Base-by-base conservation (phyloP, 2,888 invertebrate species). In the Callyntrura sp. region DNA sequence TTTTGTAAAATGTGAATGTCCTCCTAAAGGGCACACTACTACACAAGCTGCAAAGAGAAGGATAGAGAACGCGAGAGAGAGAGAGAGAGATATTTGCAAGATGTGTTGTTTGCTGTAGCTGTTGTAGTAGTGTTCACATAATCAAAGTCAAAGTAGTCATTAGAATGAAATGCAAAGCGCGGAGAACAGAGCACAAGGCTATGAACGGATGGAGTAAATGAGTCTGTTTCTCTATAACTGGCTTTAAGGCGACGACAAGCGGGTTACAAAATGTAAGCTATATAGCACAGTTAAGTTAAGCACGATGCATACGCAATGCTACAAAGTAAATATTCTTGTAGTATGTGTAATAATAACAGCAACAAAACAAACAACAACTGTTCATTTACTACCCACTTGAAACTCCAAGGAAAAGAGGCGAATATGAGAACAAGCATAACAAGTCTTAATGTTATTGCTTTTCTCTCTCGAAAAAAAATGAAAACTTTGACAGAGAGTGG, bases 71-170 rank as follows among this genome's bases (percentile, higher is more conserved):
- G n/a, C n/a, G n/a, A 57, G 57, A 57, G 4, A 57, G n/a, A 70
- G 1, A 17, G n/a, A 35, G 68, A n/a, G 28, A 65, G 28, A 65
- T 25, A 12, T 28, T 65, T 17, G 11, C 68, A 35, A 43, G 1
- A 5, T 17, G 25, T 25, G n/a, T n/a, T n/a, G n/a, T n/a, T n/a
- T n/a, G n/a, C n/a, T n/a, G n/a, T n/a, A n/a, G n/a, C n/a, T n/a
- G 28, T 25, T 65, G 4, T 65, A 65, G 28, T 65, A 14, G 9
- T 65, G 28, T 9, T 43, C 17, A 70, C 68, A 43, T 43, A 70
- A 70, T 43, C 68, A 70, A 70, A 70, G 68, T 70, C 68, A 70
- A 70, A 70, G 68, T 70, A 70, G 68, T 70, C 68, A 70, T 70
- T 70, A 70, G 68, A 70, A 70, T 43, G 43, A 70, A 70, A n/a